Evolutionary conservation across 2,113 vertebrate species (phyloP), one percentile per base, ranked within the genome.

Genomic region (Plecturocebus donacophilus): DNA sequence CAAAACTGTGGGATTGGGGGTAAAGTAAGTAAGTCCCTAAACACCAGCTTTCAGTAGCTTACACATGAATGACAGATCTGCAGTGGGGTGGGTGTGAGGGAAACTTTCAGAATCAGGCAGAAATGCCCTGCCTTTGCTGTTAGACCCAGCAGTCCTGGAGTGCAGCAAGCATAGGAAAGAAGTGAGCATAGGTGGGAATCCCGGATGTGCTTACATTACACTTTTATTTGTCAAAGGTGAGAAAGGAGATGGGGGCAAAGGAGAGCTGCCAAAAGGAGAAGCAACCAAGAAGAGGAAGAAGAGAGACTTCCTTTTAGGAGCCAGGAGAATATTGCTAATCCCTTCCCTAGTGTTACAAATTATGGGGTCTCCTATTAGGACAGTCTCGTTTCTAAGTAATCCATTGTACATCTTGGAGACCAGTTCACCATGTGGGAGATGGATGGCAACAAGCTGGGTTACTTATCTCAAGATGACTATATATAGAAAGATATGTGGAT

Each of bases 371-470:
- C 9, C 0, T 20, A 0, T 32, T 8, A 52, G 23, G 20, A 56
- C 0, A 27, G 12, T 8, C 0, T 76, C 23, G 10, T 32, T 0
- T 0, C 30, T 45, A 2, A 40, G 45, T 13, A 2, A 56, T 49
- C 11, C 5, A 2, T 91, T 80, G 56, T 52, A 25, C 12, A 70
- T 90, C 8, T 49, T 32, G 30, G 54, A 13, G 30, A 61, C 5
- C 16, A 5, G 30, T 35, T 38, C 13, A 21, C 32, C 20, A 16
- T 9, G 42, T 27, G 4, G 45, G 45, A 93, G 10, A 38, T 2
- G 2, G 8, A 42, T 49, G 54, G 2, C 25, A 52, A 42, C 38
- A 23, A n/a, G 6, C 8, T 49, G 38, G 2, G 25, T 88, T 42
- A 30, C 14, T 90, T 49, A 20, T 64, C 64, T 80, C 56, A 20